Evolutionary conservation across 2,797 vertebrate species (phyloP).

Genomic region (Anomalospiza imberbis): DNA sequence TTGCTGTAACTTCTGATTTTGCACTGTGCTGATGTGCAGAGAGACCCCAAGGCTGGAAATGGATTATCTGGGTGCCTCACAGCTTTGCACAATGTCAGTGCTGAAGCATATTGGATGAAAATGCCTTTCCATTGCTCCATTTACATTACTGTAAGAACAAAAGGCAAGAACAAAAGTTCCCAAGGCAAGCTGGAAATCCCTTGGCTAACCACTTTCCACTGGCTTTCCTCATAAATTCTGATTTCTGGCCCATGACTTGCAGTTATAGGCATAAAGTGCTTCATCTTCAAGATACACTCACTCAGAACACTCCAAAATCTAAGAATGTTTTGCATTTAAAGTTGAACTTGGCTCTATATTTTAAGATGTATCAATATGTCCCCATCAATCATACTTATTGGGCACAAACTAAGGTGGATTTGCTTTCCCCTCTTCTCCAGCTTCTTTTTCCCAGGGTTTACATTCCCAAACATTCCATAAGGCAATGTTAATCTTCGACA

Average conservation of each 20-base stretch:
- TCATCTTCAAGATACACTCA: background rate
- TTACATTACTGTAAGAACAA: background rate
- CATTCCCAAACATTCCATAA: background rate
- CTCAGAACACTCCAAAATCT: background rate
- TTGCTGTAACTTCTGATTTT: background rate
- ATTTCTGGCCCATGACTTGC: background rate
- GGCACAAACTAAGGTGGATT: background rate
- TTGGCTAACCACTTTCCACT: background rate
- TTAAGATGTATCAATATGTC: background rate
- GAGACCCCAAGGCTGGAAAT: background rate
- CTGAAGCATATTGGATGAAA: background rate
- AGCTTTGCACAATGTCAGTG: background rate
- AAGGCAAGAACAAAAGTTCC: background rate
- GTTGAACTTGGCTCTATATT: background rate
- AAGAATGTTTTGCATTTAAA: background rate
- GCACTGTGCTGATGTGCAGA: background rate
- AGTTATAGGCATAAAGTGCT: background rate
- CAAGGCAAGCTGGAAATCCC: background rate
- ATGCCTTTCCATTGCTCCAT: background rate
- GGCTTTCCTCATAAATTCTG: background rate
- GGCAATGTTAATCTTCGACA: background rate
- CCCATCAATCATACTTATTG: rapidly evolving
- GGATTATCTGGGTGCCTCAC: background rate
- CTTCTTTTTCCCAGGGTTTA: background rate
- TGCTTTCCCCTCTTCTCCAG: background rate